Evolutionary conservation across 2,888 invertebrate species (phyloP), one percentile per base, ranked within the genome.

Genomic region (Mactromeris polynyma): DNA sequence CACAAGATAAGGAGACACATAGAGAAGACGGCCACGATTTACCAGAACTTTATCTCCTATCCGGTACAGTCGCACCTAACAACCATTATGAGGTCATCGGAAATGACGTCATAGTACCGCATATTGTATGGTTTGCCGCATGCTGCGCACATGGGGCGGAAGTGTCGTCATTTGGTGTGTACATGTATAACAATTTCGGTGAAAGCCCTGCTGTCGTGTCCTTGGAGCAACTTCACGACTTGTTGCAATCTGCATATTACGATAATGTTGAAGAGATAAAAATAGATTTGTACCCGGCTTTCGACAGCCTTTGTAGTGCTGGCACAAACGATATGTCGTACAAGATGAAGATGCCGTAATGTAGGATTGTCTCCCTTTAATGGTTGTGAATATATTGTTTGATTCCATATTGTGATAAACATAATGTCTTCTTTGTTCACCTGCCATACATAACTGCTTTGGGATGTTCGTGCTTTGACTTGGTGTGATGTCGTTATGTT

Each of bases 41-140:
- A 33, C 93, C 94, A 0, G 94, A 91, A 46, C 85, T 93, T 33
- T 92, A 93, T 73, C 81, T 94, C 14, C 58, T 93, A 36, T 88
- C 93, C n/a, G 94, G 94, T 9, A 91, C 93, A 3, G 33, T 83
- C 17, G 81, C 85, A 11, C 79, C 79, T 14, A 31, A 42, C 21
- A 93, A 93, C 73, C 93, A 92, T 2, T 85, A 91, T 51, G 90
- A 93, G 58, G 93, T 93, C 19, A 93, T 95, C 51, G 95, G 95
- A 69, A 94, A 95, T 89, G 94, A 94, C 81, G 94, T 95, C 77
- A 93, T 93, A 77, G 94, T 95, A 14, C 95, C 95, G 40, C 93
- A 93, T 79, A 86, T 95, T 64, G 92, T 95, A 78, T 95, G 95
- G 95, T 85, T 94, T 85, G 93, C 94, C 40, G 95, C 93, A 11